Conservation (phyloP, 2,113 vertebrate species). For the Psilopogon haemacephalus region DNA sequence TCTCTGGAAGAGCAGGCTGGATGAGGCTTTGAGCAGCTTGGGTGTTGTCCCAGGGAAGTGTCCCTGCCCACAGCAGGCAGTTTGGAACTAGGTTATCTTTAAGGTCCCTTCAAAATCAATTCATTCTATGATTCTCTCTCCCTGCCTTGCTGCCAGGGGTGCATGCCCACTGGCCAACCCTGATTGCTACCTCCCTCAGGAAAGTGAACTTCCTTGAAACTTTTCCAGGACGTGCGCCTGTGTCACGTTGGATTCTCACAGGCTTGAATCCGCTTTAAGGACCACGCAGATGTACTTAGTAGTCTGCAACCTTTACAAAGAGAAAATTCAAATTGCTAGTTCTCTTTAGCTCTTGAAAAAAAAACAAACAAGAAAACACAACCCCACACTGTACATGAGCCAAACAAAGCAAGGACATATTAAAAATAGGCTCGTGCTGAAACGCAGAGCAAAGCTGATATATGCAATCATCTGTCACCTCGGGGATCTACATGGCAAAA, state of each 20-base stretch:
- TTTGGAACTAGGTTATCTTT: no score
- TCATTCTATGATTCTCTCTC: neutral
- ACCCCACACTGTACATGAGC: neutral
- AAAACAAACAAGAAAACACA: no score
- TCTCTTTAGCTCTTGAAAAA: neutral
- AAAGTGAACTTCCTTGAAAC: neutral
- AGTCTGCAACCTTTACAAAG: neutral
- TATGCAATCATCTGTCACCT: neutral
- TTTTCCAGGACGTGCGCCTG: rapidly evolving
- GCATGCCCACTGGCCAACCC: neutral
- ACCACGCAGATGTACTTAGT: rapidly evolving
- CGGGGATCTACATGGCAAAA: neutral
- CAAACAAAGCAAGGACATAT: neutral
- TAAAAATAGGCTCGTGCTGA: neutral
- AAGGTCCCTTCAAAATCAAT: no score
- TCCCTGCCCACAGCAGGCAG: no score
- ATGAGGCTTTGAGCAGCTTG: no score
- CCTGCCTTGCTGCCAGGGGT: neutral
- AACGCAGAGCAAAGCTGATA: neutral
- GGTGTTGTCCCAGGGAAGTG: no score
- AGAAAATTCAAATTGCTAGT: neutral
- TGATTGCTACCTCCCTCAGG: neutral
- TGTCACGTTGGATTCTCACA: neutral
- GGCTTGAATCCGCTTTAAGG: neutral
- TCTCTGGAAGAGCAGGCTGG: no score